Base-by-base conservation (phyloP, 2,797 vertebrate genomes). In the Acanthiza pusilla region DNA sequence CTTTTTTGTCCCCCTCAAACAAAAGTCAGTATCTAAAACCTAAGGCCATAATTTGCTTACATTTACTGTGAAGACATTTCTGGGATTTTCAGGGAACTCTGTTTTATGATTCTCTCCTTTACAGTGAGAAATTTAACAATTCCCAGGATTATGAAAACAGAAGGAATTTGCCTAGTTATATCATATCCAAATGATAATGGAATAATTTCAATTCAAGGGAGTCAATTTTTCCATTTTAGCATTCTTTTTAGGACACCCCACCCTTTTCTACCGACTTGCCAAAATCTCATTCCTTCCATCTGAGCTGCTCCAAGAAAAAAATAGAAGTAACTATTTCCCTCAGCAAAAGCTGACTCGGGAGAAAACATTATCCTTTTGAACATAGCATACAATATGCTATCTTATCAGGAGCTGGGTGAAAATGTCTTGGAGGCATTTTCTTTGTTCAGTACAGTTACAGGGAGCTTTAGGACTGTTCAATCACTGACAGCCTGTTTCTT, bases 281-380 rank as follows among this genome's bases (percentile, higher is more conserved):
- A 91, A 88, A 88, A 80, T 83, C 60, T 92, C 92, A 94, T 96
- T 93, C 90, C 85, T 95, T 92, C 78, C 47, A 1, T 92, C 61
- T 86, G 60, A 92, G 42, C 58, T 62, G 38, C 87, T 88, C 60
- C 36, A 79, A 88, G 45, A 68, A 85, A 93, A 94, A 94, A 89
- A 76, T 71, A 53, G 63, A 83, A 89, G 61, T 26, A 91, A 85
- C 48, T 61, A 29, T 77, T 94, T 93, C 74, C 62, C 66, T 78
- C 78, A 92, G 57, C 77, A 89, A 89, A 92, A 94, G 92, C 85
- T 95, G 85, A 95, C 83, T 90, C 0, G 4, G 67, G 73, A 96
- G 67, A 91, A 92, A 89, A 93, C 8, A 34, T 68, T 62, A 34
- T 34, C 60, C 47, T 89, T 94, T 87, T 82, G 54, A 92, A 70